Base-by-base conservation (phyloP, 2,797 vertebrate species). In the Lithobates pipiens region DNA sequence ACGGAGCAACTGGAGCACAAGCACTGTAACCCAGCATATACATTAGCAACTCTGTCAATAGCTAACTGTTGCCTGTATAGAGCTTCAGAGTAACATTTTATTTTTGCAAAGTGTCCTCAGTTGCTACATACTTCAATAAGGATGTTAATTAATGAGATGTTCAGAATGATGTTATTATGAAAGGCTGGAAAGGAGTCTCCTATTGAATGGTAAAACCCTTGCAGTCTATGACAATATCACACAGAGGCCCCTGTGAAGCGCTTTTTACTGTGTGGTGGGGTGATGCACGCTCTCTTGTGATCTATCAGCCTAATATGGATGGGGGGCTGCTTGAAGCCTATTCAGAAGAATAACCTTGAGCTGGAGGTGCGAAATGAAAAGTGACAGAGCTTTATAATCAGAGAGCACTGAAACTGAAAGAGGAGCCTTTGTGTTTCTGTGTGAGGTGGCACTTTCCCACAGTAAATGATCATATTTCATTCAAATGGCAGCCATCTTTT, bases 361-460 rank as follows among this genome's bases (percentile, higher is more conserved):
- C 23, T 77, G 44, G 65, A 61, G 65, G n/a, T 75, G 74, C 27
- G 16, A 77, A 88, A 88, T 67, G 29, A 85, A 67, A 82, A 57
- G 54, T 50, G 82, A 16, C 21, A 86, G 67, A 72, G 63, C 74
- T 88, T 76, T 44, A 2, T 9, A 65, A 42, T 79, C 18, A 70
- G 39, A 75, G 57, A 76, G 4, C 39, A 10, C n/a, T 61, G 34
- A 34, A 72, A 16, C 44, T 71, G 77, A 73, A 65, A 32, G 42
- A 70, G 77, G 76, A 39, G 16, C 82, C 74, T 84, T 83, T 67
- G n/a, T 86, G 34, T 39, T 16, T 65, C 50, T 10, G 68, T 50
- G 86, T 84, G 78, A 69, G 13, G 27, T 29, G 44, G 85, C 67
- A 74, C 1, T 89, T 90, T 91, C 65, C 46, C 89, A 90, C 67